Conservation (phyloP, 2,113 vertebrate genomes). For the Saguinus midas region DNA sequence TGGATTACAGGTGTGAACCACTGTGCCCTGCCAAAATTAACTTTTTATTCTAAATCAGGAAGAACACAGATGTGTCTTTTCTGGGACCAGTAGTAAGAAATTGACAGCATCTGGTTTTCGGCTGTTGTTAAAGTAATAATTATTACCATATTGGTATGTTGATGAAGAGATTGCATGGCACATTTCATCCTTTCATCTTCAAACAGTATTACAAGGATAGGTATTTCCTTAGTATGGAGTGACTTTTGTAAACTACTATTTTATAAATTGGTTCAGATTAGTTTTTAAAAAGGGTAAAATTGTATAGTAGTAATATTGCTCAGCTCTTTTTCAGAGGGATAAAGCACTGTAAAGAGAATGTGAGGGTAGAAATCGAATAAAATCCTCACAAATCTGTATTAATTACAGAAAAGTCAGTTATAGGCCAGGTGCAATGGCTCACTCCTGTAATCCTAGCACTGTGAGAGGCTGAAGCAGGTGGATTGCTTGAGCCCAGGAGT, state of each 20-base stretch:
- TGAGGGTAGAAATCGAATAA: neutral
- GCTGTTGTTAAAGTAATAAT: neutral
- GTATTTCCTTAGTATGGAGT: neutral
- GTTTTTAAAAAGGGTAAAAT: neutral
- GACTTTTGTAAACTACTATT: neutral
- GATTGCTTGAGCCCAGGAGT: no score
- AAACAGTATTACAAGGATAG: neutral
- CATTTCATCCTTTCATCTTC: neutral
- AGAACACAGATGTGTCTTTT: neutral
- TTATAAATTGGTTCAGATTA: neutral
- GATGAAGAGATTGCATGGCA: neutral
- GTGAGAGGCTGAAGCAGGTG: no score
- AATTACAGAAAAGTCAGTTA: neutral
- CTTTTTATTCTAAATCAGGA: slow-evolving; percentile 9
- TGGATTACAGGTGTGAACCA: neutral
- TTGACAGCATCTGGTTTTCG: neutral
- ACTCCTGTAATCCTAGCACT: no score
- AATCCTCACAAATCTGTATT: neutral
- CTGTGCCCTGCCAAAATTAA: neutral
- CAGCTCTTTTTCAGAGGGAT: neutral
- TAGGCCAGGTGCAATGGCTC: no score
- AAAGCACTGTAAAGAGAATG: neutral
- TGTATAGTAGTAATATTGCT: neutral
- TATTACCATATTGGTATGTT: neutral
- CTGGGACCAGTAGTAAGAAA: neutral